Percentiles rank a stretch among this genome's conserved stretches.
Evolutionary conservation across 2,888 invertebrate species (phyloP).

Genomic region (Sinhomidia bicolor): DNA sequence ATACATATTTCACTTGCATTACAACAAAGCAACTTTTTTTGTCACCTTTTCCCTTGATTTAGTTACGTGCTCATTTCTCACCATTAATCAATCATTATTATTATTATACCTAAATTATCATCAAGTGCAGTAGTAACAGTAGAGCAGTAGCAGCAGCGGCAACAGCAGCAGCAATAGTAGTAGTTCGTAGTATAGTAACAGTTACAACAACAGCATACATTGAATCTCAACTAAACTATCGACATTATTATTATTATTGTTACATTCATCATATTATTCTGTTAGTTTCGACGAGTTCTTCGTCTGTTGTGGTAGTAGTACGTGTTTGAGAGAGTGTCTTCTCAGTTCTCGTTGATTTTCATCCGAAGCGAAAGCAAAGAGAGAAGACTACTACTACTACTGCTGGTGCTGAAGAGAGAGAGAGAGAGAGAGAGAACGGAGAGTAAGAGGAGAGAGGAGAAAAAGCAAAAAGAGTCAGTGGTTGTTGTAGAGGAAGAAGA

Average conservation of each 20-base stretch:
- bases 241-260: slow-evolving; percentile 17
- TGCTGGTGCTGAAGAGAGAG: not conserved
- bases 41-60: too few species aligned
- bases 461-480: slow-evolving; percentile 40
- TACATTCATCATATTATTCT: slow-evolving; percentile 1
- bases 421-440: not conserved
- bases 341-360: slow-evolving; percentile 14
- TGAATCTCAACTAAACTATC: not conserved
- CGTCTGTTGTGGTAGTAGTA: not conserved
- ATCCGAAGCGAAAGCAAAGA: slow-evolving; percentile 14
- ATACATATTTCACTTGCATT: too few species aligned
- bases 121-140: too few species aligned
- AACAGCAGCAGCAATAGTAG: not conserved
- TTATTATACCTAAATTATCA: too few species aligned
- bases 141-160: not conserved
- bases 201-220: not conserved
- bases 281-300: not conserved
- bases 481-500: slow-evolving; percentile 37
- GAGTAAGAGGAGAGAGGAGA: too few species aligned
- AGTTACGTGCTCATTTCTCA: too few species aligned
- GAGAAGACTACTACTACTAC: too few species aligned
- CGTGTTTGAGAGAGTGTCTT: not conserved
- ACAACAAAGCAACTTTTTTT: too few species aligned
- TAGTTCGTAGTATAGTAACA: not conserved
- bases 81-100: too few species aligned